phyloP scores from a whole-genome alignment of 2,797 vertebrate species.

The Myotis planiceps region DNA sequence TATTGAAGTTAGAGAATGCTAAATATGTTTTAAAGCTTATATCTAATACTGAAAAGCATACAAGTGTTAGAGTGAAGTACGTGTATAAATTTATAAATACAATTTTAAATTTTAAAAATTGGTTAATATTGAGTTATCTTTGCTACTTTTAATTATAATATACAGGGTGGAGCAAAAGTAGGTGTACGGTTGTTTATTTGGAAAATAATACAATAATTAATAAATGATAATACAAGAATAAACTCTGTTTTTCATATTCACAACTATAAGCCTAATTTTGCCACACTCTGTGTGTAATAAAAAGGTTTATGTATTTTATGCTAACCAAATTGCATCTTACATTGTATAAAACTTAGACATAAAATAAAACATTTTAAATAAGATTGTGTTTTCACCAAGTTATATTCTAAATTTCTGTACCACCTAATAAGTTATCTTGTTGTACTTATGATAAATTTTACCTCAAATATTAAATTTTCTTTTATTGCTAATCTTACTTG shows the following conservation, averaged over 20 bases:
- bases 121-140: neutral
- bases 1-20: neutral
- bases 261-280: neutral
- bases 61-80: neutral
- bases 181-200: neutral
- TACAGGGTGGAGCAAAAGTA: neutral
- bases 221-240: neutral
- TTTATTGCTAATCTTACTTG: constrained; percentile 5
- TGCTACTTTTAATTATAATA: neutral
- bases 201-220: neutral
- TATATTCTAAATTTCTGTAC: neutral
- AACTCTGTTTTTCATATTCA: neutral
- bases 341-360: neutral
- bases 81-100: neutral
- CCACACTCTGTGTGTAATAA: neutral
- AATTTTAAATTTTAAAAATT: neutral
- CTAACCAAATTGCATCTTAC: neutral
- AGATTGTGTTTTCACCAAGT: neutral
- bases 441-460: neutral
- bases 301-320: neutral
- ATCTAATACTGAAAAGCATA: neutral
- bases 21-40: neutral
- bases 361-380: neutral
- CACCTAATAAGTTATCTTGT: neutral
- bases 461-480: neutral